Evolutionary conservation across 2,113 vertebrate species (phyloP).

Genomic region (Sitta europaea): DNA sequence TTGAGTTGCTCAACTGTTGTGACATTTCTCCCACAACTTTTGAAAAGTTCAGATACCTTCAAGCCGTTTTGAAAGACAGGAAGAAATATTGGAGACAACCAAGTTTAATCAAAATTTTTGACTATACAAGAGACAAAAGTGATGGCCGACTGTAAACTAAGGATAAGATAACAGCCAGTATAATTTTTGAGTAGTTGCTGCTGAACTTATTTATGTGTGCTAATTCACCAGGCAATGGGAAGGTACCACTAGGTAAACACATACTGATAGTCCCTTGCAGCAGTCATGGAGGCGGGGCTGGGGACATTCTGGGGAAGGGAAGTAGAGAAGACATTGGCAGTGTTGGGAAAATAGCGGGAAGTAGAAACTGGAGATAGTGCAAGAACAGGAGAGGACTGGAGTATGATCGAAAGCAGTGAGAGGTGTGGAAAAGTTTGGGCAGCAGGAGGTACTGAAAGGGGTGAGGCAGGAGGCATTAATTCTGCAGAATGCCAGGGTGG

Average conservation of each 20-base stretch:
- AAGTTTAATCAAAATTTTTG: not conserved
- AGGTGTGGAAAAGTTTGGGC: not conserved
- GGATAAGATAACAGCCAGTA: not conserved
- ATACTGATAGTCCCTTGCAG: not conserved
- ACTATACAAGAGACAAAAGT: not conserved
- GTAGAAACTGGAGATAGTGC: not conserved
- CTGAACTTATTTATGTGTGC: rapidly evolving
- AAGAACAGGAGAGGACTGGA: not conserved
- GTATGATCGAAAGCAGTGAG: not conserved
- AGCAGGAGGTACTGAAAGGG: not conserved
- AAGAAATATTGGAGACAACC: not conserved
- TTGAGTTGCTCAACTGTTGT: not conserved
- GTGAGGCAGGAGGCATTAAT: not conserved
- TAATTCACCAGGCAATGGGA: not conserved
- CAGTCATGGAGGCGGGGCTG: rapidly evolving
- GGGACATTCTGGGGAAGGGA: not conserved
- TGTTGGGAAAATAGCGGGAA: not conserved
- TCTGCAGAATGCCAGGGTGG: not conserved
- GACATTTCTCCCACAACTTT: not conserved
- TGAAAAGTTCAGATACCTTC: not conserved
- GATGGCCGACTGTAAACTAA: not conserved
- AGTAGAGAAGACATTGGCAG: not conserved
- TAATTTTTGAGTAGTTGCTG: not conserved
- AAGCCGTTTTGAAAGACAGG: not conserved
- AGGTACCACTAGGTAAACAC: not conserved